phyloP scores from a whole-genome alignment of 2,113 vertebrate species.

The Anoura caudifer region DNA sequence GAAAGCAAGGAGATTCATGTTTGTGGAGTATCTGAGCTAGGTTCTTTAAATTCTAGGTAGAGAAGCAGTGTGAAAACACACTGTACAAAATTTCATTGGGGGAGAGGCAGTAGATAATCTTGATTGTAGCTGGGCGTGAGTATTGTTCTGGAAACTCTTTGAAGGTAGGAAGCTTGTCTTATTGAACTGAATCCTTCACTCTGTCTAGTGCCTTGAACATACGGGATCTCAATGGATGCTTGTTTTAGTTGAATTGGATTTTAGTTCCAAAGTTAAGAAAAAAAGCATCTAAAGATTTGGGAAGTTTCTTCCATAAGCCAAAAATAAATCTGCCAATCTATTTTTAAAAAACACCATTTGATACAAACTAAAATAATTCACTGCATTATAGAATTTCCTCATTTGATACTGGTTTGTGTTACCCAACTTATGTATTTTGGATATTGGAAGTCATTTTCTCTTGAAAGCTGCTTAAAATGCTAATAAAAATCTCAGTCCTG shows the following conservation, averaged over 20 bases:
- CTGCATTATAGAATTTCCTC: background rate
- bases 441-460: background rate
- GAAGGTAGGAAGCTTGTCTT: background rate
- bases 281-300: background rate
- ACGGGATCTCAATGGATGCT: background rate
- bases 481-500: background rate
- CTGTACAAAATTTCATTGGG: background rate
- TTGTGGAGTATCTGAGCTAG: background rate
- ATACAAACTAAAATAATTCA: background rate
- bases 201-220: background rate
- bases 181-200: background rate
- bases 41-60: conserved; percentile 4
- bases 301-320: background rate
- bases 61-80: background rate
- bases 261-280: background rate
- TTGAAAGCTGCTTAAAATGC: conserved; percentile 5
- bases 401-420: background rate
- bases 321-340: background rate
- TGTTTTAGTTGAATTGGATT: background rate
- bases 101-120: background rate
- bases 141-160: background rate
- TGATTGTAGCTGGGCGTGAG: background rate
- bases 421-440: background rate
- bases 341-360: background rate
- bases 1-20: background rate